Percentiles rank a stretch among this genome's conserved stretches.
Evolutionary conservation across 2,888 invertebrate species (phyloP).

Genomic region (Dolomedes plantarius): DNA sequence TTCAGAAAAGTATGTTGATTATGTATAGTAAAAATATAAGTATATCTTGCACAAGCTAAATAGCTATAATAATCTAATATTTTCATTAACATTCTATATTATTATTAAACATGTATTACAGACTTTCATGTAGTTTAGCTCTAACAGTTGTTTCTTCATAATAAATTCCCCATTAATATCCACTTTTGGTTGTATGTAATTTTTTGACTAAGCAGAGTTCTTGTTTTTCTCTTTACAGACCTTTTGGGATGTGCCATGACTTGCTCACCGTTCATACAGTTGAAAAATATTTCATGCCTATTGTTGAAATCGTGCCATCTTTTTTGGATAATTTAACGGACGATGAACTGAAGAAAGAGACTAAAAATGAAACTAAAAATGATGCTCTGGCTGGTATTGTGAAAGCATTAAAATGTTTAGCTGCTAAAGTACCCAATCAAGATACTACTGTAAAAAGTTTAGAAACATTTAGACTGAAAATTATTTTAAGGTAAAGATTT

Average conservation of each 20-base stretch:
- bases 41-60: no score
- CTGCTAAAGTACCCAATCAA: constrained; percentile 83
- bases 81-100: no score
- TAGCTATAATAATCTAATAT: no score
- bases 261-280: constrained; percentile 92
- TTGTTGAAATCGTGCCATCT: constrained; percentile 92
- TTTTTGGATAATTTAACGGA: constrained; percentile 94
- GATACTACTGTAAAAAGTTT: constrained; percentile 88
- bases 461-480: constrained; percentile 96
- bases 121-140: no score
- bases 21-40: no score
- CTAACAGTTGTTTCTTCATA: no score
- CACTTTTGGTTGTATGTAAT: no score
- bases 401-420: constrained; percentile 92
- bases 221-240: constrained; percentile 80
- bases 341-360: constrained; percentile 96
- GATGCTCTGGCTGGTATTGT: constrained; percentile 96
- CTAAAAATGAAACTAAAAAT: constrained; percentile 94
- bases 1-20: no score
- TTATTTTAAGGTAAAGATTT: constrained; percentile 91
- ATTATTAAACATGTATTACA: no score
- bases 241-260: constrained; percentile 94
- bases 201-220: no score
- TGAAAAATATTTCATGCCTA: constrained; percentile 93
- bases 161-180: no score